Conservation (phyloP, 2,888 invertebrate genomes). For the Cordylochernes scorpioides region DNA sequence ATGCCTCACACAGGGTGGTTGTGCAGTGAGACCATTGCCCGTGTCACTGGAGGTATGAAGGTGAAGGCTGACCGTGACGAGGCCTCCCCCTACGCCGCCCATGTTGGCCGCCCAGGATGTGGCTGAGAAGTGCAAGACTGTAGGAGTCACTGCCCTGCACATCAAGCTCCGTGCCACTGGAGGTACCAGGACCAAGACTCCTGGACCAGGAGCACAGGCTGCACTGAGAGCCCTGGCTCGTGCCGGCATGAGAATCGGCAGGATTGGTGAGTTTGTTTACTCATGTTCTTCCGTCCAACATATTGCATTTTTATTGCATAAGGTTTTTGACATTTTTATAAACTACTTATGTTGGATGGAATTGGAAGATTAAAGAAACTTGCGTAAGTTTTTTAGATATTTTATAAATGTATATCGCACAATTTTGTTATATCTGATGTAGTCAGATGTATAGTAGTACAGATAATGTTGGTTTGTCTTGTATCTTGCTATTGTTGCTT, state of each 20-base stretch:
- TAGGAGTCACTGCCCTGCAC: slow-evolving; percentile 92
- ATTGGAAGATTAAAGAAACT: too few relatives aligned
- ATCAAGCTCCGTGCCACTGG: slow-evolving; percentile 95
- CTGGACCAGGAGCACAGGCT: slow-evolving; percentile 87
- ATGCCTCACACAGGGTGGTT: too few relatives aligned
- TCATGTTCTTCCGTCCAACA: too few relatives aligned
- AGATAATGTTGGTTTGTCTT: too few relatives aligned
- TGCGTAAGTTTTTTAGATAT: too few relatives aligned
- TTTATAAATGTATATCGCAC: too few relatives aligned
- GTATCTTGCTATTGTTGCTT: too few relatives aligned
- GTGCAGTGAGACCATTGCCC: slow-evolving; percentile 29
- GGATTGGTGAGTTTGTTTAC: slow-evolving; percentile 44
- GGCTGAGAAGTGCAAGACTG: slow-evolving; percentile 84
- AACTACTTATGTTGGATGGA: too few relatives aligned
- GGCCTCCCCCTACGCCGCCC: slow-evolving; percentile 98
- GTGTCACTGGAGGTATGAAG: slow-evolving; percentile 97
- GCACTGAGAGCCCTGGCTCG: slow-evolving; percentile 91
- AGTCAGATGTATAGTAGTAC: too few relatives aligned
- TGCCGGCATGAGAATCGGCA: slow-evolving; percentile 96
- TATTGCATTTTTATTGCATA: too few relatives aligned
- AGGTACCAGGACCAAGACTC: slow-evolving; percentile 83
- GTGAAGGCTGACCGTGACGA: slow-evolving; percentile 99
- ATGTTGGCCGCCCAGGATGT: slow-evolving; percentile 99
- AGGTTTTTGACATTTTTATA: too few relatives aligned
- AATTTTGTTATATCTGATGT: too few relatives aligned